Evolutionary conservation across 2,113 vertebrate genomes (phyloP).

Genomic region (Pteruthius melanotis): DNA sequence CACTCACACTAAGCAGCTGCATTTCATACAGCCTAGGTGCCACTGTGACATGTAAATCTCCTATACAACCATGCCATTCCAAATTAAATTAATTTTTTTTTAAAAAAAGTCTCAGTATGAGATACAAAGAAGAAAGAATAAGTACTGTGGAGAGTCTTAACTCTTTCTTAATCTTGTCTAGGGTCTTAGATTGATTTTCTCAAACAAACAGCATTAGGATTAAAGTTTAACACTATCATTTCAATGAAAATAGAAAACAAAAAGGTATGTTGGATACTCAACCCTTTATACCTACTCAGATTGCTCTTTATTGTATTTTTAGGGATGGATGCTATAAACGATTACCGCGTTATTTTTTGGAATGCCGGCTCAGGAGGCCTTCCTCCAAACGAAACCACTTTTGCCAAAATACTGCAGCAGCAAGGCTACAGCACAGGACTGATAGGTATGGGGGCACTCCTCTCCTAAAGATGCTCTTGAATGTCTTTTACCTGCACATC

Average conservation of each 20-base stretch:
- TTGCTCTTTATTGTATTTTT: not conserved
- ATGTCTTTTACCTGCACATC: not conserved
- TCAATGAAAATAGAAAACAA: not conserved
- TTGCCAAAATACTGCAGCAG: conserved; percentile 66
- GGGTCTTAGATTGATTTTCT: not conserved
- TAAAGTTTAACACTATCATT: not conserved
- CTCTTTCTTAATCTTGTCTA: not conserved
- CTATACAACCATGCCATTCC: not conserved
- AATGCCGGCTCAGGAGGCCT: conserved; percentile 64
- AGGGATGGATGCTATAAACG: conserved; percentile 55
- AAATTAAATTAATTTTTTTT: not conserved
- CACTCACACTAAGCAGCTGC: not conserved
- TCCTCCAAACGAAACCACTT: conserved; percentile 70
- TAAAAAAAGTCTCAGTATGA: not conserved
- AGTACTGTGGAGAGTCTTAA: not conserved
- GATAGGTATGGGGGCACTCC: conserved; percentile 55
- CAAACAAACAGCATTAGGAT: not conserved
- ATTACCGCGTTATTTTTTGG: conserved; percentile 67
- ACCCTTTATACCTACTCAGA: not conserved
- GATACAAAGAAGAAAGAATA: not conserved
- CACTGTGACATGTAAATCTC: not conserved
- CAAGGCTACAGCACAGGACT: conserved; percentile 73
- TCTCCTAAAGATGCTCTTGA: not conserved
- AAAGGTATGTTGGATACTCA: not conserved
- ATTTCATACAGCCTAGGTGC: not conserved